A percentile compares a stretch with the other conserved stretches of the same genome.
Evolutionary conservation across 2,797 vertebrate species (phyloP).

Genomic region (Nyctalus aviator): DNA sequence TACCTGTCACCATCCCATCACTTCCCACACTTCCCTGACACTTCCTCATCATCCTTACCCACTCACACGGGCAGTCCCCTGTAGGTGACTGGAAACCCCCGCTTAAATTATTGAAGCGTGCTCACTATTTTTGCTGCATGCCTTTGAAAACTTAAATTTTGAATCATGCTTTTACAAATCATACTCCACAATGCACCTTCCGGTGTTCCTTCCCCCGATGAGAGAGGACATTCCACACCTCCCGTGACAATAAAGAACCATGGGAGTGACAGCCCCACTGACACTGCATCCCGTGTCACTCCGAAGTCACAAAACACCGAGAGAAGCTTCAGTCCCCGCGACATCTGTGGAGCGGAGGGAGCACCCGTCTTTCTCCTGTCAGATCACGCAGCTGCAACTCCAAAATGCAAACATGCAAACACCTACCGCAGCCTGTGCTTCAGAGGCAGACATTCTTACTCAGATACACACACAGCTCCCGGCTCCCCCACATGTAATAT

Average conservation of each 20-base stretch:
- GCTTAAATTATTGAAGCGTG: conserved; percentile 59
- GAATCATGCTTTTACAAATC: not conserved
- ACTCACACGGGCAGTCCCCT: conserved; percentile 58
- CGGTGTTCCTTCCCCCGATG: not conserved
- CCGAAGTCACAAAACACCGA: conserved; percentile 75
- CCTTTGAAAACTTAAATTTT: conserved; percentile 19
- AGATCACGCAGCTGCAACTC: conserved; percentile 68
- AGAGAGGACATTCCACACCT: conserved; percentile 14
- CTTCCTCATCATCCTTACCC: conserved; percentile 61
- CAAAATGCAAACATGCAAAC: conserved; percentile 3
- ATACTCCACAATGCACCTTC: not conserved
- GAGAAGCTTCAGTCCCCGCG: conserved; percentile 68
- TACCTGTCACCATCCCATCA: conserved; percentile 61
- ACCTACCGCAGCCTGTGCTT: not conserved
- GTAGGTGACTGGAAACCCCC: conserved; percentile 50
- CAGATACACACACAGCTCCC: not conserved
- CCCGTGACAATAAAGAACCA: conserved; percentile 59
- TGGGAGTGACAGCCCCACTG: conserved; percentile 49
- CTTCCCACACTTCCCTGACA: conserved; percentile 1
- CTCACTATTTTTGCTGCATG: not conserved
- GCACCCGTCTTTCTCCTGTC: conserved; percentile 62
- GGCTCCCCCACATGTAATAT: not conserved
- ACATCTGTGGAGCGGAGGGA: conserved; percentile 71
- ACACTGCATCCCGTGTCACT: conserved; percentile 74
- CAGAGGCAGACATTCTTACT: not conserved